phyloP scores from a whole-genome alignment of 1,140 invertebrate genomes.

The Listronotus bonariensis region DNA sequence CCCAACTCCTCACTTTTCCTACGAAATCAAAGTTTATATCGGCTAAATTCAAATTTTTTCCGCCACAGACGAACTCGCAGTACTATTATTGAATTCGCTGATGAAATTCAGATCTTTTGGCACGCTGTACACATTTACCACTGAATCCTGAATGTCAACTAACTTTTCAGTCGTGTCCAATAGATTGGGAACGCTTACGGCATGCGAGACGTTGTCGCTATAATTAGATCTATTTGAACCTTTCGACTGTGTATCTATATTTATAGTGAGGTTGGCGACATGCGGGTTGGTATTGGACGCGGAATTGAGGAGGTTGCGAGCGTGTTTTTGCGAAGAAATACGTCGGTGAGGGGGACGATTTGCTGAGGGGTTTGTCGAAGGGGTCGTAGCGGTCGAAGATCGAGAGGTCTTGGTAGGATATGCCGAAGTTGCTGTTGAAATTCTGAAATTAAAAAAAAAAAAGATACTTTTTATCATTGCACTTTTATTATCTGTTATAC shows the following conservation, averaged over 20 bases:
- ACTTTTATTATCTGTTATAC: too few species aligned
- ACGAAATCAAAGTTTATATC: conserved; percentile 46
- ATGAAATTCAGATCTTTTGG: conserved; percentile 61
- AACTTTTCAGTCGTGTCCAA: conserved; percentile 34
- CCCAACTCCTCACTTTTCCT: background rate
- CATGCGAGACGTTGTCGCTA: conserved; percentile 46
- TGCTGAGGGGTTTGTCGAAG: conserved; percentile 23
- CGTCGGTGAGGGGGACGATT: conserved; percentile 46
- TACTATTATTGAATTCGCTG: conserved; percentile 34
- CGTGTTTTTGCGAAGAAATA: conserved; percentile 42
- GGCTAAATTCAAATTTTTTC: conserved; percentile 60
- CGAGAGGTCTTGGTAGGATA: conserved; percentile 52
- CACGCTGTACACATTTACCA: conserved; percentile 58
- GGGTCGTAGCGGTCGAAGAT: conserved; percentile 45
- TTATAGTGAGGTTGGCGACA: conserved; percentile 22
- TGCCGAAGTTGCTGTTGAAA: conserved; percentile 50
- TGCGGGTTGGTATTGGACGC: conserved; percentile 9
- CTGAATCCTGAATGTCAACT: conserved; percentile 32
- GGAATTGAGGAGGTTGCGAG: conserved; percentile 18
- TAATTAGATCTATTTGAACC: conserved; percentile 45
- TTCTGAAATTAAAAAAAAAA: conserved; percentile 32
- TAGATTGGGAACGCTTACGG: conserved; percentile 56
- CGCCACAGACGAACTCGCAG: conserved; percentile 50
- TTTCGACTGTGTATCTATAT: conserved; percentile 51
- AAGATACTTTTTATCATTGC: too few species aligned